phyloP scores from a whole-genome alignment of 2,113 vertebrate genomes.

The Etheostoma cragini region DNA sequence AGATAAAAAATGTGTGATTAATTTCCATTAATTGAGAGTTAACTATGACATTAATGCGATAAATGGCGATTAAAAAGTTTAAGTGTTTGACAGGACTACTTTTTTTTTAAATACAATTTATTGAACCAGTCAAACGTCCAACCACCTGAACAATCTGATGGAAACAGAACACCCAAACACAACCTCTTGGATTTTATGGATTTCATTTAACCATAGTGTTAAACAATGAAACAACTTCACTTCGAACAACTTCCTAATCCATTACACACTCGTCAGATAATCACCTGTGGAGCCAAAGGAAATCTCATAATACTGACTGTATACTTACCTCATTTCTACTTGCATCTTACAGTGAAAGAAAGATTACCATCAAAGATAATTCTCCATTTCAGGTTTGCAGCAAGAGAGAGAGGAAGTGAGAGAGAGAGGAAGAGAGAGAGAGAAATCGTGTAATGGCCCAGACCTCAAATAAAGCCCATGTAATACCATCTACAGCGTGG shows the following conservation, averaged over 20 bases:
- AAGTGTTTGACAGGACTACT: background rate
- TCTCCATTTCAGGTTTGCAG: slow-evolving; percentile 7
- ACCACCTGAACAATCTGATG: background rate
- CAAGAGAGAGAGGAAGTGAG: background rate
- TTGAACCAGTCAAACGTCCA: background rate
- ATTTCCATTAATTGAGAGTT: too few species aligned
- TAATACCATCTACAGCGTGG: slow-evolving; percentile 14
- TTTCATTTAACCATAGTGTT: slow-evolving; percentile 27
- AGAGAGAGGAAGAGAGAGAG: too few species aligned
- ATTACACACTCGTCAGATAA: slow-evolving; percentile 24
- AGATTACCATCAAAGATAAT: slow-evolving; percentile 40
- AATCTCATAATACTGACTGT: slow-evolving; percentile 60
- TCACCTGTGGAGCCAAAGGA: slow-evolving; percentile 39
- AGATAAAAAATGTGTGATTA: too few species aligned
- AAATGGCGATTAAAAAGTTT: too few species aligned
- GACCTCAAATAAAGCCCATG: slow-evolving; percentile 22
- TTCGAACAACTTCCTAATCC: slow-evolving; percentile 52
- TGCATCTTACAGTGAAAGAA: slow-evolving; percentile 11
- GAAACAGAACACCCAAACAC: slow-evolving; percentile 54
- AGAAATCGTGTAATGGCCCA: background rate
- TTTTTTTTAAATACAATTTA: too few species aligned
- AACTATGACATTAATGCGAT: too few species aligned
- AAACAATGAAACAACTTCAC: slow-evolving; percentile 24
- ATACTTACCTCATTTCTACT: slow-evolving; percentile 17
- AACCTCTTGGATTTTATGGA: slow-evolving; percentile 16